Conservation (phyloP, 2,113 vertebrate genomes). For the Grantiella picta region DNA sequence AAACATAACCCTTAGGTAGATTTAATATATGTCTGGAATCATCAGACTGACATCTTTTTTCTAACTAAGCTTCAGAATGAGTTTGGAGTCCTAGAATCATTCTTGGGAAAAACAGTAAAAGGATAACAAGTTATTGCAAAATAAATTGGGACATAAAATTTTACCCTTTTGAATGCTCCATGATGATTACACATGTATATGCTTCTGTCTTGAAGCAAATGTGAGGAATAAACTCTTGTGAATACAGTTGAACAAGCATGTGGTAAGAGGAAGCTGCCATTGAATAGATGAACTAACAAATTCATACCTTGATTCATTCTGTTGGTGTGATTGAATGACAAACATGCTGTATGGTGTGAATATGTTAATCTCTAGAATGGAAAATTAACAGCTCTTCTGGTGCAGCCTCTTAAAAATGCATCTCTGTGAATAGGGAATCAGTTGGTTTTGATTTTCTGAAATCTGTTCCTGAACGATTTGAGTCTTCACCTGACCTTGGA, state of each 20-base stretch:
- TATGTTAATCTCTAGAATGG: not conserved
- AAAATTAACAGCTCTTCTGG: conserved; percentile 28
- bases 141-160: not conserved
- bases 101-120: not conserved
- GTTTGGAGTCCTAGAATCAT: not conserved
- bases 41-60: not conserved
- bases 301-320: conserved; percentile 10
- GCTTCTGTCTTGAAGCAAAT: not conserved
- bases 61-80: not conserved
- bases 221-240: not conserved
- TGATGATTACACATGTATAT: not conserved
- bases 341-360: not conserved
- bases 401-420: conserved; percentile 37
- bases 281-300: conserved; percentile 1
- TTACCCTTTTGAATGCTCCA: not conserved
- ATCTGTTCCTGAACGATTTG: conserved; percentile 80
- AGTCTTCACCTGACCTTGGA: conserved; percentile 81
- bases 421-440: conserved; percentile 77
- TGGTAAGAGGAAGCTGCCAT: not conserved
- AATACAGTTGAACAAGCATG: not conserved
- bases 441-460: conserved; percentile 85
- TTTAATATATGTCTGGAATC: not conserved
- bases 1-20: not conserved
- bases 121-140: not conserved
- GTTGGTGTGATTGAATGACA: not conserved